Evolutionary conservation across 2,113 vertebrate genomes (phyloP), one percentile per base, ranked within the genome.

Genomic region (Datnioides undecimradiatus): DNA sequence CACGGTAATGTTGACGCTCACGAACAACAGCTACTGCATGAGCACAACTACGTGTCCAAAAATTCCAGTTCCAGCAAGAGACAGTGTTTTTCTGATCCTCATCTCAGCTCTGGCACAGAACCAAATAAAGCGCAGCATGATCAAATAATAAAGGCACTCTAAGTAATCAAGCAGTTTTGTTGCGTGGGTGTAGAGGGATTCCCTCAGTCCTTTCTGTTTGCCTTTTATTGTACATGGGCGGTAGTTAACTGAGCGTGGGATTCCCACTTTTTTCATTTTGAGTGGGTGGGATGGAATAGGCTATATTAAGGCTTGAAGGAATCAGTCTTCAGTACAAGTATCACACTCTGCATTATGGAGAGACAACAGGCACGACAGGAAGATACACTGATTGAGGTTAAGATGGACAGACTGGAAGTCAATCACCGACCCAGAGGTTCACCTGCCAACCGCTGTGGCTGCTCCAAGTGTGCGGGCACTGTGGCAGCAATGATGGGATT

Each of bases 271-370:
- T 38, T 63, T 43, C 59, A 5, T 6, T 8, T 3, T n/a, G n/a
- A n/a, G 45, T 79, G 83, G 52, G 89, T 91, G 87, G 90, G 89
- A 85, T 62, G 84, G 66, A 8, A 1, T 16, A 11, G 11, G 0
- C 41, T 88, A 89, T 88, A 91, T 88, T 73, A 80, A 75, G 33
- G 38, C 6, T n/a, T n/a, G n/a, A 21, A 6, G 12, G 9, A 40
- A 2, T 6, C 23, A 13, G 7, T 7, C 9, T 60, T 8, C 21
- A 33, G 29, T 13, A 3, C 23, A 49, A 21, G 33, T 33, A 46
- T 43, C 25, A 64, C 70, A 75, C 33, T 46, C 6, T 73, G 36
- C 31, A 92, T 33, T 1, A 90, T 90, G 89, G 79, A 79, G 21
- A 49, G 19, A 34, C 79, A 83, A 3, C 72, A 84, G 9, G 52